Conservation (phyloP, 2,113 vertebrate genomes). For the Pao palembangensis region DNA sequence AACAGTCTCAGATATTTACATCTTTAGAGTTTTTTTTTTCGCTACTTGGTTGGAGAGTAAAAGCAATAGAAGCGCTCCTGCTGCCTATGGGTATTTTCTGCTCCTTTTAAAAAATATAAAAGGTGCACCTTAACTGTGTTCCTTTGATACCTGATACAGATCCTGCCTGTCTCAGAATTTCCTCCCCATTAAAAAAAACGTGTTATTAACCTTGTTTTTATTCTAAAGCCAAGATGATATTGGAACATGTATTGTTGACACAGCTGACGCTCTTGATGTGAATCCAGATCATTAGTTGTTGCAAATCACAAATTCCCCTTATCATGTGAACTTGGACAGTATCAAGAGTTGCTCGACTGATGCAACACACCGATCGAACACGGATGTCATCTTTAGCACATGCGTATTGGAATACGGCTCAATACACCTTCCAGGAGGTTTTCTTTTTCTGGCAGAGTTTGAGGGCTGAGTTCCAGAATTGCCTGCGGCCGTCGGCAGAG, state of each 20-base stretch:
- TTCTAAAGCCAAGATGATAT: slow-evolving; percentile 26
- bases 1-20: slow-evolving; percentile 27
- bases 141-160: not conserved
- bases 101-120: not conserved
- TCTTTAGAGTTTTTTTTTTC: slow-evolving; percentile 7
- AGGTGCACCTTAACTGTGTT: too few species aligned
- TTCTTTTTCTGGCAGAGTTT: not conserved
- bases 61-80: not conserved
- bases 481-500: slow-evolving; percentile 8
- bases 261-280: slow-evolving; percentile 38
- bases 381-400: slow-evolving; percentile 17
- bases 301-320: slow-evolving; percentile 33
- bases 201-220: not conserved
- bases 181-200: not conserved
- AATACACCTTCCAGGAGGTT: too few species aligned
- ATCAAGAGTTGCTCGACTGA: slow-evolving; percentile 28
- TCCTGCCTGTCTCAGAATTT: not conserved
- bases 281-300: slow-evolving; percentile 40
- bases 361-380: slow-evolving; percentile 15
- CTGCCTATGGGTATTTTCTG: not conserved
- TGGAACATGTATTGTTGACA: slow-evolving; percentile 47
- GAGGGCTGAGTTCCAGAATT: slow-evolving; percentile 7
- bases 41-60: not conserved
- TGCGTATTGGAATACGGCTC: slow-evolving; percentile 1
- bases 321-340: slow-evolving; percentile 35